Percentiles rank a stretch among this genome's conserved stretches.
phyloP scores from a whole-genome alignment of 2,797 vertebrate genomes.

The Lithobates sylvaticus region DNA sequence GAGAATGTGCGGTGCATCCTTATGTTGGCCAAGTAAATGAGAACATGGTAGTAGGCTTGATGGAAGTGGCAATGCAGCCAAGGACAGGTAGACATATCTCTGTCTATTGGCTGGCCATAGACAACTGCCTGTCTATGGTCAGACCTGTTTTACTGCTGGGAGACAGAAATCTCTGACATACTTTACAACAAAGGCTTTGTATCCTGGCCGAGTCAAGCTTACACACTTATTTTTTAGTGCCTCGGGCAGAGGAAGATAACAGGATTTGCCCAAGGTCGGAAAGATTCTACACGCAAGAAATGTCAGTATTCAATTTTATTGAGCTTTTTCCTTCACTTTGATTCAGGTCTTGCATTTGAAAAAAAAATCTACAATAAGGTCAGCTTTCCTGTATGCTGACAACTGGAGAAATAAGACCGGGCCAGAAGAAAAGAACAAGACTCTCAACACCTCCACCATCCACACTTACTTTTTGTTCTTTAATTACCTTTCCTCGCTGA shows the following conservation, averaged over 20 bases:
- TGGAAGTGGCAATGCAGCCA: background rate
- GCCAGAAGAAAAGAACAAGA: constrained; percentile 36
- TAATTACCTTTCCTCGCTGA: constrained; percentile 11
- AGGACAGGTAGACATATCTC: background rate
- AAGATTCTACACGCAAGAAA: background rate
- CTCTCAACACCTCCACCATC: constrained; percentile 5
- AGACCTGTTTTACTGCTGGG: background rate
- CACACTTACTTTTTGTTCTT: constrained; percentile 32
- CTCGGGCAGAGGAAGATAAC: background rate
- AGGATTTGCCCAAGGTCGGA: constrained; percentile 35
- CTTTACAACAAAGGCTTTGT: background rate
- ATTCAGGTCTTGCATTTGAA: constrained; percentile 17
- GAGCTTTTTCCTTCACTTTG: background rate
- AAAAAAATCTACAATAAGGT: constrained; percentile 16
- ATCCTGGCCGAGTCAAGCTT: constrained; percentile 7
- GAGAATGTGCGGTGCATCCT: no score
- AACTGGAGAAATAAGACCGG: constrained; percentile 26
- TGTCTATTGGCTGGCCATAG: background rate
- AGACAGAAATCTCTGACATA: background rate
- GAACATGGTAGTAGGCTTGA: background rate
- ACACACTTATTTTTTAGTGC: constrained; percentile 16
- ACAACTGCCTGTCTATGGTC: background rate
- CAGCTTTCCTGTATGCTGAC: constrained; percentile 1
- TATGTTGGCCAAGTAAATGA: no score
- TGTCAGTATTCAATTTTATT: constrained; percentile 18